Percentiles rank a stretch among this genome's conserved stretches.
Conservation (phyloP, 2,113 vertebrate species). For the Neogale vison region DNA sequence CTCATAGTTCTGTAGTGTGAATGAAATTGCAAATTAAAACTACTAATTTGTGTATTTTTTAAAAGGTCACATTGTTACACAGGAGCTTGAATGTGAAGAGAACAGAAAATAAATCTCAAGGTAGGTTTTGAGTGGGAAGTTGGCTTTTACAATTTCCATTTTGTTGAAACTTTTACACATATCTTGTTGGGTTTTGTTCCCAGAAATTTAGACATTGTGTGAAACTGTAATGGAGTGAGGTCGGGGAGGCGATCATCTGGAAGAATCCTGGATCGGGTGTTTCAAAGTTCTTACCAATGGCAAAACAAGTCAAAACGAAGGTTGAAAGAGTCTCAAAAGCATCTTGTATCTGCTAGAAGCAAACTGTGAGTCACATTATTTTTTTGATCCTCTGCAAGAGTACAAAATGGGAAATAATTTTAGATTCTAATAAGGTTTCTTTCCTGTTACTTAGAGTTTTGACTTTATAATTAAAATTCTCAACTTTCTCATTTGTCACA, state of each 20-base stretch:
- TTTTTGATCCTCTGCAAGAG: not conserved
- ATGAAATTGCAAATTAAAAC: constrained; percentile 63
- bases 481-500: not conserved
- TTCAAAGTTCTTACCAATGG: not conserved
- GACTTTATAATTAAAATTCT: constrained; percentile 47
- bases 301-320: not conserved
- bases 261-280: not conserved
- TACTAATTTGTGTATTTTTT: constrained; percentile 26
- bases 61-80: constrained; percentile 20
- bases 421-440: constrained; percentile 17
- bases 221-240: not conserved
- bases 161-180: constrained; percentile 2
- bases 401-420: constrained; percentile 43
- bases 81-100: not conserved
- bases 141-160: not conserved
- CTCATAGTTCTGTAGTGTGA: constrained; percentile 11
- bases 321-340: not conserved
- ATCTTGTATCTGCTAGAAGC: not conserved
- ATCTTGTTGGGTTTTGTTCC: not conserved
- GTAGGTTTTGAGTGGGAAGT: not conserved
- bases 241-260: rapidly evolving
- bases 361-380: not conserved
- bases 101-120: constrained; percentile 56
- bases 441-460: not conserved
- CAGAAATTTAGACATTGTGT: not conserved